Evolutionary conservation across 1,140 invertebrate species (phyloP).

Genomic region (Helicoverpa zea): DNA sequence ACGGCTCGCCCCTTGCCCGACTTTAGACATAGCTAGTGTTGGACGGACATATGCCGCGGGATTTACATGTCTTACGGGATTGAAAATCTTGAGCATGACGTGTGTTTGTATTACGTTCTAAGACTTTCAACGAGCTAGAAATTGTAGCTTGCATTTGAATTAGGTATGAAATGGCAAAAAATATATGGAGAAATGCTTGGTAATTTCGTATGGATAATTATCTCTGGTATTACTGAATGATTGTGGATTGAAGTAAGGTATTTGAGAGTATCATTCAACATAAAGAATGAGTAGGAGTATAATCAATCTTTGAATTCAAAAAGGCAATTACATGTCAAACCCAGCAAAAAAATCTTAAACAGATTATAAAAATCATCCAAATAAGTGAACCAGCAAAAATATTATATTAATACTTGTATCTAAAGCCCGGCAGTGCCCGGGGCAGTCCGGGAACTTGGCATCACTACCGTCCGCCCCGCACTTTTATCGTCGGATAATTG

Average conservation of each 20-base stretch:
- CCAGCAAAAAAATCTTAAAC: not conserved
- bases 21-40: slow-evolving; percentile 10
- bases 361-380: slow-evolving; percentile 22
- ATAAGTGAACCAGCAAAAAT: slow-evolving; percentile 10
- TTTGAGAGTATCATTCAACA: not conserved
- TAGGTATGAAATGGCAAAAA: too few species aligned
- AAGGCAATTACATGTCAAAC: not conserved
- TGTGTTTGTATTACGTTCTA: not conserved
- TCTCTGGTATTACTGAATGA: too few species aligned
- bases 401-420: slow-evolving; percentile 37
- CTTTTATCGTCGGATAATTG: slow-evolving; percentile 80
- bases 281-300: not conserved
- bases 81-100: slow-evolving; percentile 1
- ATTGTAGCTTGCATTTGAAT: not conserved
- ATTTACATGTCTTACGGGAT: slow-evolving; percentile 21
- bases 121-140: not conserved
- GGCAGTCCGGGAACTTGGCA: slow-evolving; percentile 40
- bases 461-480: slow-evolving; percentile 55
- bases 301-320: not conserved
- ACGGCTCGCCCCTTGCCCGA: slow-evolving; percentile 8
- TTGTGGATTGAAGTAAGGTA: too few species aligned
- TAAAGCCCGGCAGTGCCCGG: slow-evolving; percentile 37
- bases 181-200: too few species aligned
- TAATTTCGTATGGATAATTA: too few species aligned
- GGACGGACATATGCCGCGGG: slow-evolving; percentile 11